Percentiles rank a stretch among this genome's conserved stretches.
Conservation (phyloP, 2,113 vertebrate species). For the Meles meles region DNA sequence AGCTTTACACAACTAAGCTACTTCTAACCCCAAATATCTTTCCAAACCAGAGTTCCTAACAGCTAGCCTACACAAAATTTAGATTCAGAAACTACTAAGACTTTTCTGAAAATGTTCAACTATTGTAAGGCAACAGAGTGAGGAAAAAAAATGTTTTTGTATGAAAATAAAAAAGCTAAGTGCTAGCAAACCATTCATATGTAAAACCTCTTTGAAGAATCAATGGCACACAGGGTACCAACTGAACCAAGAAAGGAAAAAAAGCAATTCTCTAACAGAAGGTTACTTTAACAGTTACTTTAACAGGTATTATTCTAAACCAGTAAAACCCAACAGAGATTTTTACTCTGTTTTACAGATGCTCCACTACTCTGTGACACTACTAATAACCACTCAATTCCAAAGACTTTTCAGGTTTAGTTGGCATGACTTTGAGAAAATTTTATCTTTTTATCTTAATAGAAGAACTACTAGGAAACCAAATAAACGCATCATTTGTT, state of each 20-base stretch:
- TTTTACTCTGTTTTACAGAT: neutral
- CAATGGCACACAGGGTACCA: neutral
- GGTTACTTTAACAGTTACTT: neutral
- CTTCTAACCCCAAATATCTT: neutral
- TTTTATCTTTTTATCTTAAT: neutral
- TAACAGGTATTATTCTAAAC: neutral
- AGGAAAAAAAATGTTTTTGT: neutral
- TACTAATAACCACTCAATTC: neutral
- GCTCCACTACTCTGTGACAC: neutral
- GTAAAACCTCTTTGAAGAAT: neutral
- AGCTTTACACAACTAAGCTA: slow-evolving; percentile 12
- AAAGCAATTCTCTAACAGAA: neutral
- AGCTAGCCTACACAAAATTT: neutral
- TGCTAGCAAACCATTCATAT: neutral
- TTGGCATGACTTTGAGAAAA: neutral
- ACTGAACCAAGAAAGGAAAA: neutral
- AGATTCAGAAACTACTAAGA: neutral
- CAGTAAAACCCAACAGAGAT: neutral
- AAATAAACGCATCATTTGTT: slow-evolving; percentile 36
- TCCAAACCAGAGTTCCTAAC: neutral
- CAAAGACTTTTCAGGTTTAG: neutral
- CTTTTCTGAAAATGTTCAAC: slow-evolving; percentile 28
- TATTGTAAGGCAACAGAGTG: neutral
- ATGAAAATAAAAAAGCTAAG: slow-evolving; percentile 46
- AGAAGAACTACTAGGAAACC: slow-evolving; percentile 24